Base-by-base conservation (phyloP, 2,797 vertebrate species). In the Pitangus sulphuratus region DNA sequence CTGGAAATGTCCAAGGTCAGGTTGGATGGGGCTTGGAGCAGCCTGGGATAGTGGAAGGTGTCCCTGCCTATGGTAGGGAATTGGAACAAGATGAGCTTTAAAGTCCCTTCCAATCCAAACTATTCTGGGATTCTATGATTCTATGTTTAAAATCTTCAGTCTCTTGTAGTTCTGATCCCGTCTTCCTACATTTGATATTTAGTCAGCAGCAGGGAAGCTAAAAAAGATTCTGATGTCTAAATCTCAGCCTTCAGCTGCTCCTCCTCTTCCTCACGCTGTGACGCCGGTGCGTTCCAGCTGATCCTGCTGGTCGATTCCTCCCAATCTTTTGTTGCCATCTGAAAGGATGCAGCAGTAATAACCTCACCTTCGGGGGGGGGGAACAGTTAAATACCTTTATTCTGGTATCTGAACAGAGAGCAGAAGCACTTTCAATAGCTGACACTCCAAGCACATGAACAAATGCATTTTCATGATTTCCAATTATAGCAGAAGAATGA, bases 401-500 rank as follows among this genome's bases (percentile, higher is more conserved):
- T 68, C 24, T 39, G 71, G 4, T 4, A 51, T 31, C 95, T 66
- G 93, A 54, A 33, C 76, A 26, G 78, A 12, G 79, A 84, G 72
- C 58, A 57, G 40, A 1, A 42, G 92, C 69, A 10, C 64, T 11
- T 5, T 31, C 44, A 78, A 45, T 53, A 60, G 87, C 50, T 81
- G 92, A 71, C 82, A 28, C 84, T 28, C 19, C 16, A 11, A 74
- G 84, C 62, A 70, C 78, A 89, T 19, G 75, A 93, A 85, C 82
- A 40, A 85, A 93, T 83, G 90, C 91, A 75, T 94, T 95, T 92
- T 88, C 95, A 76, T 93, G 91, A 65, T 69, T 96, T 85, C 95
- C 95, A 92, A 72, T 95, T 92, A 81, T 91, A 97, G 95, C 87
- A 78, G 61, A 83, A 93, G 93, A 95, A 91, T 58, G 89, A 71